phyloP scores from a whole-genome alignment of 2,797 vertebrate species.

The Strix occidentalis region DNA sequence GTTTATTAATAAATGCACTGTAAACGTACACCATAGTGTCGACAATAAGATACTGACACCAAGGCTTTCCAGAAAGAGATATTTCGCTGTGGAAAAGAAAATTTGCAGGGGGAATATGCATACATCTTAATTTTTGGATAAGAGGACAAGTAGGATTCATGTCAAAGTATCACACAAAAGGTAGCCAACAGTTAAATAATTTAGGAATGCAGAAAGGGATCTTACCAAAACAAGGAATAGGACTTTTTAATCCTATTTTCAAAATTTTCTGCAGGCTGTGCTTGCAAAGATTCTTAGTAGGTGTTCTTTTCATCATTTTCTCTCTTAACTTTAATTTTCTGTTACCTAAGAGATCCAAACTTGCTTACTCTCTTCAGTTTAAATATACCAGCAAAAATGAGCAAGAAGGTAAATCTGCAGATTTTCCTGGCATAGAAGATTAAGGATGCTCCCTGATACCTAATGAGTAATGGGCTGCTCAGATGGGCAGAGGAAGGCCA shows the following conservation, averaged over 20 bases:
- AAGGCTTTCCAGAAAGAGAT: not conserved
- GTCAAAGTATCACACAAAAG: not conserved
- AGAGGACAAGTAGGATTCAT: not conserved
- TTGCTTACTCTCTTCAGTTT: not conserved
- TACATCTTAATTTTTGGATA: not conserved
- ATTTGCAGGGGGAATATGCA: not conserved
- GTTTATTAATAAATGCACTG: not conserved
- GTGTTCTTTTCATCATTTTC: not conserved
- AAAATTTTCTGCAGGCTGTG: not conserved
- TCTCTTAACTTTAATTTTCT: not conserved
- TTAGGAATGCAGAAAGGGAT: not conserved
- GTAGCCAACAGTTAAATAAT: not conserved
- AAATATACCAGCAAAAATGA: not conserved
- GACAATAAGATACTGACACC: not conserved
- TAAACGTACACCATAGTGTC: not conserved
- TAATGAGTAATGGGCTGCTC: not conserved
- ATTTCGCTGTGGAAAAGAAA: not conserved
- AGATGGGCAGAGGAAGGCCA: not conserved
- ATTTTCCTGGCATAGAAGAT: not conserved
- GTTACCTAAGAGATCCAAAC: not conserved
- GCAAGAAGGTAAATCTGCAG: not conserved
- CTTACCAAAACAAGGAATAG: not conserved
- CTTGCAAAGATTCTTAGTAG: not conserved
- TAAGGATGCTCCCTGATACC: accelerated
- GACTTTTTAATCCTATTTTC: not conserved